Base-by-base conservation (phyloP, 2,888 invertebrate genomes). In the Drosophila incognita region DNA sequence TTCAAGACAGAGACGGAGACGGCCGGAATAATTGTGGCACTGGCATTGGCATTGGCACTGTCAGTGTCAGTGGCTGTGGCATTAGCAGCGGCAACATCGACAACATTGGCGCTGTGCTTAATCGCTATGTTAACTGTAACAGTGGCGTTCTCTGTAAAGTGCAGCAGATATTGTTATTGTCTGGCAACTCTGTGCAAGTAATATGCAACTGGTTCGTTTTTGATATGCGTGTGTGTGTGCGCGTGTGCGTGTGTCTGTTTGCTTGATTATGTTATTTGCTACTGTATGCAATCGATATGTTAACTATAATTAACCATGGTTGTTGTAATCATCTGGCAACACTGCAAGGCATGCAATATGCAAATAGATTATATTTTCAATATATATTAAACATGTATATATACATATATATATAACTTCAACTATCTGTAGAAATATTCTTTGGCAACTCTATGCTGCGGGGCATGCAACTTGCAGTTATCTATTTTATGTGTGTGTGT, bases 71-170 rank as follows among this genome's bases (percentile, higher is more conserved):
- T 15, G 53, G 35, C 35, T 15, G 36, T 27, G 24, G 54, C 24
- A 36, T 24, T 36, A 27, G 24, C 66, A 35, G 74, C 48, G 58
- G 58, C 62, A 54, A 66, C 60, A 51, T 56, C 69, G 40, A 54
- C 40, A 53, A 53, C 65, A 48, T 61, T 48, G 48, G 66, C 46
- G 67, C 82, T 77, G 64, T 70, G 74, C 75, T 65, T 69, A 57
- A 76, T 62, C 57, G 76, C 80, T 67, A 71, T 79, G 76, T 77
- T 81, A 64, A 81, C 65, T 52, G 62, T 78, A 73, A 81, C 69
- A 69, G 79, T 78, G 46, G 65, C 66, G 63, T 61, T 73, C 66
- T 84, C 84, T 84, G 84, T 78, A 87, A 84, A 79, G 66, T 84
- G 71, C 72, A 89, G 70, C 56, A 84, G 69, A 83, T 73, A 63